Conservation (phyloP, 37 sponge, comb jelly and placozoan species). For the Tethya wilhelma region DNA sequence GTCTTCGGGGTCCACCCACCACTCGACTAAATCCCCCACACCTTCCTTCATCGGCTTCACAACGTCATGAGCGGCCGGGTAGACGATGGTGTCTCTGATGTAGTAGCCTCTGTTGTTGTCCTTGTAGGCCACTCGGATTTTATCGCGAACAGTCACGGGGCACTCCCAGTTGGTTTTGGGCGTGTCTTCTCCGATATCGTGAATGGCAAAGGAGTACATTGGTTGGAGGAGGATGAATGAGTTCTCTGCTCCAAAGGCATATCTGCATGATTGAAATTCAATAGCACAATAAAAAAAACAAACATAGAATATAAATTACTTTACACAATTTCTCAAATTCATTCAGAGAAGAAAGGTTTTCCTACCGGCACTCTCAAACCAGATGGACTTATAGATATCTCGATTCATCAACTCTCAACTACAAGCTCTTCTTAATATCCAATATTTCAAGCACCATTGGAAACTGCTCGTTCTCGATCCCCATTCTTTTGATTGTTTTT, state of each 20-base stretch:
- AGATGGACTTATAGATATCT: too few species aligned
- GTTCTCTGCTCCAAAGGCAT: slow-evolving; percentile 68
- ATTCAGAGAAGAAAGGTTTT: too few species aligned
- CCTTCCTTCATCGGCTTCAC: slow-evolving; percentile 75
- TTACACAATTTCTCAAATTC: too few species aligned
- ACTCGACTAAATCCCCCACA: slow-evolving; percentile 44
- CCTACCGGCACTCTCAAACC: too few species aligned
- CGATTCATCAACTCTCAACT: too few species aligned
- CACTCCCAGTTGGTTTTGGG: slow-evolving; percentile 86
- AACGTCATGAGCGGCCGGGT: slow-evolving; percentile 84
- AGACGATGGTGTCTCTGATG: slow-evolving; percentile 72
- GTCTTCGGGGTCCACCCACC: slow-evolving; percentile 68
- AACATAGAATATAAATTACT: too few species aligned
- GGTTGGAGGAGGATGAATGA: slow-evolving; percentile 85
- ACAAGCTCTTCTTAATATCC: too few species aligned
- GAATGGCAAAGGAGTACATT: slow-evolving; percentile 82
- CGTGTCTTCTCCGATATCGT: slow-evolving; percentile 79
- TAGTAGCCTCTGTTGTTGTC: slow-evolving; percentile 68
- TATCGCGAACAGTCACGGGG: slow-evolving; percentile 74
- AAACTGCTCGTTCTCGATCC: too few species aligned
- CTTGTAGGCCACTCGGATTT: slow-evolving; percentile 80
- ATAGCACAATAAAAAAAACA: too few species aligned
- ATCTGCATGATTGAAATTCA: slow-evolving; percentile 48
- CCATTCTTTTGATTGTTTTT: too few species aligned
- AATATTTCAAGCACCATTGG: too few species aligned